phyloP scores from a whole-genome alignment of 2,113 vertebrate species.

The Pogona vitticeps region DNA sequence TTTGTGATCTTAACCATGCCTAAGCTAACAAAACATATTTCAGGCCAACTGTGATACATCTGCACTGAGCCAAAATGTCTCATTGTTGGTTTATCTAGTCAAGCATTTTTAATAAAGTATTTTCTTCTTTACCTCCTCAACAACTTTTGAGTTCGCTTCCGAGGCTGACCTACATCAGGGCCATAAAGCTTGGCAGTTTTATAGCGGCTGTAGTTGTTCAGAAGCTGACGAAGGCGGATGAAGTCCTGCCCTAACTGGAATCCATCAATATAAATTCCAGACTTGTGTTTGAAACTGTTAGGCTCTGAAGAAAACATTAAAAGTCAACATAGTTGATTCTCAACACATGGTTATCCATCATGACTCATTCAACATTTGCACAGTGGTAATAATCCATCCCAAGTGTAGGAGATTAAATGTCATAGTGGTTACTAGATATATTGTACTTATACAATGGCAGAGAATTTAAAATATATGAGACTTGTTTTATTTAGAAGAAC shows the following conservation, averaged over 20 bases:
- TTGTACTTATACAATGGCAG: too few species aligned
- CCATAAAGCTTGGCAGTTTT: constrained; percentile 81
- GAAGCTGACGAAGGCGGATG: constrained; percentile 77
- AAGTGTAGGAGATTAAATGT: not conserved
- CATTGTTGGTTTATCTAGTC: not conserved
- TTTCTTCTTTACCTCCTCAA: constrained; percentile 80
- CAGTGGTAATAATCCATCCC: not conserved
- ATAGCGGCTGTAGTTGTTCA: constrained; percentile 78
- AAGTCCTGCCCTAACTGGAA: constrained; percentile 91
- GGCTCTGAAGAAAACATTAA: constrained; percentile 78
- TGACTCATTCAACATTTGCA: constrained; percentile 1
- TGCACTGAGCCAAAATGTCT: not conserved
- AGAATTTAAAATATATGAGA: not conserved
- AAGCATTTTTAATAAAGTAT: not conserved
- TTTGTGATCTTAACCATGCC: not conserved
- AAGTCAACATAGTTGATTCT: not conserved
- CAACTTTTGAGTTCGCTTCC: constrained; percentile 74
- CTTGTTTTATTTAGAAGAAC: too few species aligned
- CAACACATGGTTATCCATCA: not conserved
- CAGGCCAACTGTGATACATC: not conserved
- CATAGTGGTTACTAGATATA: not conserved
- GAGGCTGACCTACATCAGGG: constrained; percentile 87
- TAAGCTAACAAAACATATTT: not conserved
- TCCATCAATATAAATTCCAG: constrained; percentile 83
- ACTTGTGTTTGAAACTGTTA: constrained; percentile 92